Evolutionary conservation across 92 coral and sea anemone species (phyloP), one percentile per base, ranked within the genome.

Genomic region (Isaurus tuberculatus): DNA sequence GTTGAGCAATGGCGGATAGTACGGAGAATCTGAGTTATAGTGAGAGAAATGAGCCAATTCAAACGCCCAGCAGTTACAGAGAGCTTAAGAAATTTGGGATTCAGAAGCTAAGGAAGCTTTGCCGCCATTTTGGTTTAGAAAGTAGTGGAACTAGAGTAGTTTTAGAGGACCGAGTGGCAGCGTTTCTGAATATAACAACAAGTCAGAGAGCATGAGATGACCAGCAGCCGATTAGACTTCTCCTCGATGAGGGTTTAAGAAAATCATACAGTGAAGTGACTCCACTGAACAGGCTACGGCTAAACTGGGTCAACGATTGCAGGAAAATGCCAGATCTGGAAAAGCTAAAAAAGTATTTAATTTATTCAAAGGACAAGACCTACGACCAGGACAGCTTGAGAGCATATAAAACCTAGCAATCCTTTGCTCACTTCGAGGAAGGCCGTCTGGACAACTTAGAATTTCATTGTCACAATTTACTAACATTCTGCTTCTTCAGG

Each of bases 401-500:
- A 74, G 80, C 80, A 15, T 74, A 74, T 33, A 74, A 74, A 46
- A 74, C 40, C 8, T 25, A 43, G 25, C 17, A 27, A 32, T 48
- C 83, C 19, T 79, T 40, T 53, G 65, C 83, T 25, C 70, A 53
- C 17, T 77, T 77, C 58, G 83, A 77, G 20, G 83, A 48, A 77
- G 83, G 83, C 42, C 83, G 55, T 77, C 83, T 79, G 43, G 83
- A 79, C 68, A 79, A 79, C 22, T 34, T 77, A 15, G 83, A 77
- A 20, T 77, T 48, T 55, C 49, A 58, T 46, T 32, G 17, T 2
- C 36, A 58, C 36, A 51, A n/a, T 28, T 40, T 37, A 15, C 49
- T 40, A 28, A 64, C 80, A 17, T 77, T 48, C 49, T 55, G 65
- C 34, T 77, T 53, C 31, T 53, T 55, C 49, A 77, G 65, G 49